Conservation (phyloP, 2,113 vertebrate genomes). For the Lates calcarifer region DNA sequence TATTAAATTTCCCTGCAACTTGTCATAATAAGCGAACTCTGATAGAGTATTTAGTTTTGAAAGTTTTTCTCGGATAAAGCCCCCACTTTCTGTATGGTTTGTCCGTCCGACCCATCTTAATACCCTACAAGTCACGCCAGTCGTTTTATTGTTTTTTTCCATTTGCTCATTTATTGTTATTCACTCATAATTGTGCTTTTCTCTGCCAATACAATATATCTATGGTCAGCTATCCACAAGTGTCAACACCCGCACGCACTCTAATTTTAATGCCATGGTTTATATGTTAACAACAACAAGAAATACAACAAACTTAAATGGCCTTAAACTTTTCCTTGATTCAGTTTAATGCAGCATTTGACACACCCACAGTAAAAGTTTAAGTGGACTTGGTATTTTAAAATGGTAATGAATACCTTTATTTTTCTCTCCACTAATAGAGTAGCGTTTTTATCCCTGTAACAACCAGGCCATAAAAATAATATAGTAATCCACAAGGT, state of each 20-base stretch:
- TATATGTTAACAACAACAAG: background rate
- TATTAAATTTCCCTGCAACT: slow-evolving; percentile 45
- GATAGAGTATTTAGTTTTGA: slow-evolving; percentile 12
- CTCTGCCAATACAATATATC: background rate
- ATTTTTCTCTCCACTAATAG: background rate
- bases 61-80: slow-evolving; percentile 18
- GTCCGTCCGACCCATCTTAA: background rate
- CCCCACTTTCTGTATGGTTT: background rate
- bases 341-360: background rate
- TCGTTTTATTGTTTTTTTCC: slow-evolving; percentile 21
- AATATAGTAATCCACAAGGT: background rate
- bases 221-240: background rate
- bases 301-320: background rate
- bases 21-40: slow-evolving; percentile 32
- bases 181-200: background rate
- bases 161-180: slow-evolving; percentile 27
- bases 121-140: slow-evolving; percentile 8
- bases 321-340: background rate
- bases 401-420: background rate
- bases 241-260: background rate
- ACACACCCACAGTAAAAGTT: background rate
- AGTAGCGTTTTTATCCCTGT: slow-evolving; percentile 1
- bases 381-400: background rate
- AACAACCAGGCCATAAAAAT: background rate
- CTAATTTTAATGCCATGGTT: background rate